A percentile compares a stretch with the other conserved stretches of the same genome.
phyloP scores from a whole-genome alignment of 2,113 vertebrate genomes.

The Nothocercus nigrocapillus region DNA sequence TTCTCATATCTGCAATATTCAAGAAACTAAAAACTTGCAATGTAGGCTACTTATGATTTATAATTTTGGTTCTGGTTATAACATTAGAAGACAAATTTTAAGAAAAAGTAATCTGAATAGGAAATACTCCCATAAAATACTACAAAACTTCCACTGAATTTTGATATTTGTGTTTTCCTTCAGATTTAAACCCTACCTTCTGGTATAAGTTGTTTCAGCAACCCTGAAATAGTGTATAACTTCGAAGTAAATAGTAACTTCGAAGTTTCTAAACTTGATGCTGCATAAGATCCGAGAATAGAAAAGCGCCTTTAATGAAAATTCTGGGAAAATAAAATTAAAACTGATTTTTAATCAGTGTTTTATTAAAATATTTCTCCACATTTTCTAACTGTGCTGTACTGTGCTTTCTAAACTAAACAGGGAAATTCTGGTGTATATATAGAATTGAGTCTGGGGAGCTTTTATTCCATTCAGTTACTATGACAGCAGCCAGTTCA shows the following conservation, averaged over 20 bases:
- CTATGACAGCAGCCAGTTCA: not conserved
- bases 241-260: not conserved
- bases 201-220: not conserved
- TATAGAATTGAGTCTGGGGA: not conserved
- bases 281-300: not conserved
- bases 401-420: not conserved
- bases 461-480: not conserved
- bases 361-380: not conserved
- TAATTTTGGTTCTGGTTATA: not conserved
- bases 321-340: not conserved
- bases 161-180: not conserved
- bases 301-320: not conserved
- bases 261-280: not conserved
- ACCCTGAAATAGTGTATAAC: not conserved
- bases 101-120: not conserved
- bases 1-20: not conserved
- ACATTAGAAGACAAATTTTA: not conserved
- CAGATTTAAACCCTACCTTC: not conserved
- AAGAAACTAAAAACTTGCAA: not conserved
- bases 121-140: not conserved
- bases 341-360: not conserved
- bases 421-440: not conserved
- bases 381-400: not conserved
- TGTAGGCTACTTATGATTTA: not conserved
- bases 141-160: not conserved